These are phyloP conservation scores for Labeo rohita DNA, from an alignment of 2,113 vertebrate species.

Conservation along the genomic window DNA sequence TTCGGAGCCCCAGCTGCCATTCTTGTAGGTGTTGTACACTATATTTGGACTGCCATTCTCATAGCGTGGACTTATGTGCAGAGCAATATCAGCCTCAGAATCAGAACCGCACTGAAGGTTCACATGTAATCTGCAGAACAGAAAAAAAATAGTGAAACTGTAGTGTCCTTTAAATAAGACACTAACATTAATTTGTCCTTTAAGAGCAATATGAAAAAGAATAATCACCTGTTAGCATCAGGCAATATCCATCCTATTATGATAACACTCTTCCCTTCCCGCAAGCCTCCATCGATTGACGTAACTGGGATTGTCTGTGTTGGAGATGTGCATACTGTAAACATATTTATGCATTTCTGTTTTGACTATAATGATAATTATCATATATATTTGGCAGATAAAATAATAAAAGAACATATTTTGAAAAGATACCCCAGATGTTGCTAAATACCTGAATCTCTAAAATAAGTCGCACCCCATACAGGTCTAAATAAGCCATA, in stretches of 20 bases:
- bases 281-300: slow-evolving; percentile 61
- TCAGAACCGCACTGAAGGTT: slow-evolving; percentile 62
- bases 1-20: slow-evolving; percentile 61
- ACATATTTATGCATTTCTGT: background rate
- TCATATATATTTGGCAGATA: background rate
- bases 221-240: slow-evolving; percentile 55
- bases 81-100: slow-evolving; percentile 61
- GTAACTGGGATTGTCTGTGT: slow-evolving; percentile 61
- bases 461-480: too few species aligned
- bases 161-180: background rate
- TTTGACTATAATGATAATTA: background rate
- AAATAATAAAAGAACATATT: background rate
- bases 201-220: background rate
- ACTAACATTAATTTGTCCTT: background rate
- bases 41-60: slow-evolving; percentile 37
- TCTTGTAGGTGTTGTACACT: slow-evolving; percentile 70
- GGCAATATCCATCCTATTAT: slow-evolving; percentile 57
- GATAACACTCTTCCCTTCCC: slow-evolving; percentile 62
- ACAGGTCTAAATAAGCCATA: too few species aligned
- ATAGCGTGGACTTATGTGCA: slow-evolving; percentile 77
- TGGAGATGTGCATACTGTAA: background rate
- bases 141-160: background rate
- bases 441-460: background rate
- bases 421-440: background rate
- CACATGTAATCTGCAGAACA: slow-evolving; percentile 62